These are phyloP conservation scores for Elysia chlorotica DNA, from an alignment of 1,140 invertebrate genomes.

Conservation along the genomic window DNA sequence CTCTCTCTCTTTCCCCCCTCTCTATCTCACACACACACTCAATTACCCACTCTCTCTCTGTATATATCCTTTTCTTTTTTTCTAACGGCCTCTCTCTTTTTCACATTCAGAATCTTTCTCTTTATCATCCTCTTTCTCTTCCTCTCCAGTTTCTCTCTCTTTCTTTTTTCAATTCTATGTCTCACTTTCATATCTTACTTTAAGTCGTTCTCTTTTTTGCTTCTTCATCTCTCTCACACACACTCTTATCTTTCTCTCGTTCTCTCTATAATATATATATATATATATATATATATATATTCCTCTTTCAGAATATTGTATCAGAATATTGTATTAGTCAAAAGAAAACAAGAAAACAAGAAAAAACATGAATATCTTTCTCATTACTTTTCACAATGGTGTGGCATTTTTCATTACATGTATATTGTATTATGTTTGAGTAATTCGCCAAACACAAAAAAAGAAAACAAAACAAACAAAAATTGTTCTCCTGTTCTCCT, in stretches of 20 bases:
- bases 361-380: no score
- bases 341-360: no score
- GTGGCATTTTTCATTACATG: no score
- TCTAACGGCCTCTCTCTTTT: not conserved
- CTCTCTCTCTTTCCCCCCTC: not conserved
- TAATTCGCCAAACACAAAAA: no score
- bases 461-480: no score
- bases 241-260: constrained; percentile 1
- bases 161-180: not conserved
- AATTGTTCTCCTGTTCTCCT: no score
- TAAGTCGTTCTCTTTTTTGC: not conserved
- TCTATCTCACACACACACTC: no score
- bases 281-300: constrained; percentile 3
- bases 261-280: no score
- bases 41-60: no score
- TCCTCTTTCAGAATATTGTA: not conserved
- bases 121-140: not conserved
- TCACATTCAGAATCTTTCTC: constrained; percentile 5
- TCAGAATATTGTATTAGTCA: no score
- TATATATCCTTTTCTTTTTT: not conserved
- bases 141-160: not conserved
- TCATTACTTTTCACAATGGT: no score
- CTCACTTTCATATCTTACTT: not conserved
- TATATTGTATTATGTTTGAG: no score
- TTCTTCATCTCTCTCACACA: not conserved